Percentiles rank a stretch among this genome's conserved stretches.
Conservation (phyloP, 2,113 vertebrate genomes). For the Panthera uncia region DNA sequence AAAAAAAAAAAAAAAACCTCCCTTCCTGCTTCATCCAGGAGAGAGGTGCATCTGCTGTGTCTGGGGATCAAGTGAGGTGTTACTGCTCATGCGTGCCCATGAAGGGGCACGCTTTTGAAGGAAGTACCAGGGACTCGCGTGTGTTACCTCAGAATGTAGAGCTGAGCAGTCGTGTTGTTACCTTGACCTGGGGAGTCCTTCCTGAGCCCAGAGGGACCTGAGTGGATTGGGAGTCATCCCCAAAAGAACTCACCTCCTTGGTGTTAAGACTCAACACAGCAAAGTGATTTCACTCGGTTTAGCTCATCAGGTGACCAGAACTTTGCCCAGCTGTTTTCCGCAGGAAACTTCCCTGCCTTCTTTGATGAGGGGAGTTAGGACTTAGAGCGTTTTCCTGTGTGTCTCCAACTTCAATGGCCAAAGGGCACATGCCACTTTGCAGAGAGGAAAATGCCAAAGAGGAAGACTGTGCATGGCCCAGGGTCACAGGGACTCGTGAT, state of each 20-base stretch:
- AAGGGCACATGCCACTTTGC: background rate
- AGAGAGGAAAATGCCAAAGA: background rate
- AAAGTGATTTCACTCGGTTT: background rate
- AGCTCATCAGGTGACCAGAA: background rate
- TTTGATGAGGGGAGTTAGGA: background rate
- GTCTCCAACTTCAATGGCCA: no score
- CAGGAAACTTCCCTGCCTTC: background rate
- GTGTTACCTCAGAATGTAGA: background rate
- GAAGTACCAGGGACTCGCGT: background rate
- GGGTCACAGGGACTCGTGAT: background rate
- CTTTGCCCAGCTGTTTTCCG: background rate
- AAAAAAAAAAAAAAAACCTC: background rate
- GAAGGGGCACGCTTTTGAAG: background rate
- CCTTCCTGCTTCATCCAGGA: background rate
- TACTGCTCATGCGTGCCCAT: no score
- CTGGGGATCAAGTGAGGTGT: background rate
- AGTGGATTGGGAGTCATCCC: background rate
- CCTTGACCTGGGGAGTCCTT: background rate
- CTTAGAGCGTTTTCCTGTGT: background rate
- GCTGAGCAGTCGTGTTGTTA: background rate
- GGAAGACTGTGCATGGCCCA: fast-evolving
- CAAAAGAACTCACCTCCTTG: background rate
- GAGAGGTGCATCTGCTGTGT: fast-evolving
- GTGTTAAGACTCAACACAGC: background rate
- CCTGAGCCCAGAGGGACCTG: background rate